phyloP scores from a whole-genome alignment of 2,888 invertebrate species.

The Chymomyza amoena region DNA sequence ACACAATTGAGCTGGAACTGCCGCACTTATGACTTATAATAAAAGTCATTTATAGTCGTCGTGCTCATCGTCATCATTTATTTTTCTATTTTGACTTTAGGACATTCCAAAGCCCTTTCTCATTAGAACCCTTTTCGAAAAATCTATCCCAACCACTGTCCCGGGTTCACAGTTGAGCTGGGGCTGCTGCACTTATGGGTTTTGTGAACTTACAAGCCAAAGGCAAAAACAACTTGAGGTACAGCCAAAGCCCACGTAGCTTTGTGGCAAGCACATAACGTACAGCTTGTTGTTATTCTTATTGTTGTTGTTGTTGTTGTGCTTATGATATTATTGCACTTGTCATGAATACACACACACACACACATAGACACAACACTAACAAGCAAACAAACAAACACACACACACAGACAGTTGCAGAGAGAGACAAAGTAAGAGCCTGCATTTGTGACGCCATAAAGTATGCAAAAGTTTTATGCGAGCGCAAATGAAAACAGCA shows the following conservation, averaged over 20 bases:
- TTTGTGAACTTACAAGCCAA: conserved; percentile 30
- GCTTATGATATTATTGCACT: conserved; percentile 71
- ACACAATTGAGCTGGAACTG: no score
- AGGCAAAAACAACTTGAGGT: conserved; percentile 29
- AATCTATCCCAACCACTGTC: no score
- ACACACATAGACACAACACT: conserved; percentile 5
- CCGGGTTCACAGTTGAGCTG: background rate
- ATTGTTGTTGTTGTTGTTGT: conserved; percentile 38
- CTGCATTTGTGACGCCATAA: conserved; percentile 33
- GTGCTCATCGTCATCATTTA: no score
- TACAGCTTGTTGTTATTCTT: conserved; percentile 22
- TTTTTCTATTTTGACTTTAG: no score
- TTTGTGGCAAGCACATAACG: conserved; percentile 22
- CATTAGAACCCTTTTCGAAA: no score
- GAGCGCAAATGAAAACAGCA: conserved; percentile 67
- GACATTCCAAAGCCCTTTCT: no score
- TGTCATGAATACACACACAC: conserved; percentile 38
- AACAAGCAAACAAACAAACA: background rate
- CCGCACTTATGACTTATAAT: no score
- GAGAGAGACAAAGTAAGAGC: conserved; percentile 17
- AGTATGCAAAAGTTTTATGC: conserved; percentile 70
- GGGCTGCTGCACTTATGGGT: conserved; percentile 35
- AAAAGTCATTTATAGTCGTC: no score
- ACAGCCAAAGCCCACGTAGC: conserved; percentile 26
- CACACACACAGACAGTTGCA: background rate